phyloP scores from a whole-genome alignment of 2,888 invertebrate species.

The Gari tellinella region DNA sequence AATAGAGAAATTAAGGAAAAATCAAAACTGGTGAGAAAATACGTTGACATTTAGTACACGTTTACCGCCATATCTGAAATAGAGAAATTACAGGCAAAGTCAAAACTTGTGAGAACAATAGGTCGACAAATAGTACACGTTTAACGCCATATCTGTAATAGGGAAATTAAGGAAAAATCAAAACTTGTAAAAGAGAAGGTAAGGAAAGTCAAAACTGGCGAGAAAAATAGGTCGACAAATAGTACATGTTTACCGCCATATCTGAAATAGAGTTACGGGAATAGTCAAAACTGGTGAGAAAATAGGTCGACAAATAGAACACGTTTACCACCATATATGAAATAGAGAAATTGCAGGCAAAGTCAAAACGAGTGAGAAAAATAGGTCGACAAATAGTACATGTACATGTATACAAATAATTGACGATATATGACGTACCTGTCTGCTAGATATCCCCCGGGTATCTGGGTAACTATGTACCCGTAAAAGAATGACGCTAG shows the following conservation, averaged over 20 bases:
- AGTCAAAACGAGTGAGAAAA: slow-evolving; percentile 66
- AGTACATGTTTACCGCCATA: slow-evolving; percentile 62
- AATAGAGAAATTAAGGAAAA: slow-evolving; percentile 2
- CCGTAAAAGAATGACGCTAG: slow-evolving; percentile 78
- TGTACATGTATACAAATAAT: too few species aligned
- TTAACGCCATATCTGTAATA: too few species aligned
- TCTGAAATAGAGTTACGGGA: slow-evolving; percentile 68
- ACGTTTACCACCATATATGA: slow-evolving; percentile 59
- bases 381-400: slow-evolving; percentile 24
- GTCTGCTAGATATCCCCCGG: slow-evolving; percentile 71
- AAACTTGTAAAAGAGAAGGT: too few species aligned
- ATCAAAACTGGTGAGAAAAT: too few species aligned
- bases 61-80: too few species aligned
- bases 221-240: slow-evolving; percentile 12
- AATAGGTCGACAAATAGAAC: slow-evolving; percentile 25
- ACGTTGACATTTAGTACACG: too few species aligned
- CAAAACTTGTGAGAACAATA: too few species aligned
- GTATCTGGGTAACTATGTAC: slow-evolving; percentile 72
- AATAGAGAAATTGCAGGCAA: slow-evolving; percentile 72
- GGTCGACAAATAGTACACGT: too few species aligned
- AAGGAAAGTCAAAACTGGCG: slow-evolving; percentile 73
- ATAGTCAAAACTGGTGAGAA: slow-evolving; percentile 69
- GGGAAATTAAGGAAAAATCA: not conserved
- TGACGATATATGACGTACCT: too few species aligned
- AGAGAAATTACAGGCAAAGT: too few species aligned